Conservation (phyloP, 2,888 invertebrate genomes). For the Ectemnius cavifrons region DNA sequence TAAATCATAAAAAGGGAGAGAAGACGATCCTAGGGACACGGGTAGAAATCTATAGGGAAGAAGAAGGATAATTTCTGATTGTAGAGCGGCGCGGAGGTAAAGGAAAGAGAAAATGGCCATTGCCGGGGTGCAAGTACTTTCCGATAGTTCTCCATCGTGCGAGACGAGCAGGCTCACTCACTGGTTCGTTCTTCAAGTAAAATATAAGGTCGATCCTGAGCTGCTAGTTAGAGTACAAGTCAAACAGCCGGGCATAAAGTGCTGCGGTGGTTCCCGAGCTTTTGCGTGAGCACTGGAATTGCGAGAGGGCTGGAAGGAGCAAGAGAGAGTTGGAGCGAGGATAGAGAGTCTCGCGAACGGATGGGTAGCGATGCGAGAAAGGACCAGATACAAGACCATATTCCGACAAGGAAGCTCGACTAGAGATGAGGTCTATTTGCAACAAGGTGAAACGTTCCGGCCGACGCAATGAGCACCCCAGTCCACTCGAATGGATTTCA, state of each 20-base stretch:
- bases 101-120: conserved; percentile 15
- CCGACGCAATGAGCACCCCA: conserved; percentile 12
- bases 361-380: conserved; percentile 5
- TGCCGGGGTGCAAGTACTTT: conserved; percentile 45
- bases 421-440: not conserved
- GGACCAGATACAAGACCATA: conserved; percentile 2
- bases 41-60: conserved; percentile 10
- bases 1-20: not conserved
- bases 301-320: conserved; percentile 11
- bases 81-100: not conserved
- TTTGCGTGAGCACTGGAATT: conserved; percentile 37
- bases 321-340: not conserved
- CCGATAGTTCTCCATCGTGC: conserved; percentile 51
- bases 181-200: conserved; percentile 58
- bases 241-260: conserved; percentile 63
- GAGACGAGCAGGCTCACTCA: conserved; percentile 12
- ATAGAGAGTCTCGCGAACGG: no score
- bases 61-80: not conserved
- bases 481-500: conserved; percentile 65
- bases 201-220: conserved; percentile 65
- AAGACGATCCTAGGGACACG: not conserved
- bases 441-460: not conserved
- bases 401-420: conserved; percentile 12
- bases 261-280: conserved; percentile 43
- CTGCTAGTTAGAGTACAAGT: conserved; percentile 66